Evolutionary conservation across 2,888 invertebrate species (phyloP).

Genomic region (Seladonia tumulorum): DNA sequence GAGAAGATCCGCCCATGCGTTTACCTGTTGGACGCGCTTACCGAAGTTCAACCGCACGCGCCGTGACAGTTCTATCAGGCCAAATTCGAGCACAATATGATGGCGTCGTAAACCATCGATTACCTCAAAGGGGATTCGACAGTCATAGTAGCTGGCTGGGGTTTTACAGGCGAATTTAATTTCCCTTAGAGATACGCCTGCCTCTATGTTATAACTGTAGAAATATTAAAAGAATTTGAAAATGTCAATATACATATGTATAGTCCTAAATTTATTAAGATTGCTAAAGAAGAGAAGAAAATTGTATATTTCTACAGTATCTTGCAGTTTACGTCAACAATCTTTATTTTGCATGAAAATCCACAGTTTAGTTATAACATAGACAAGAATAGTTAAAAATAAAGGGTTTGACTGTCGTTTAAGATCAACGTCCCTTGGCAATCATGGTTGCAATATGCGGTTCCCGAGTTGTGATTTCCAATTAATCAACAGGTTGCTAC

Average conservation of each 20-base stretch:
- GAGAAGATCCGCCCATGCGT: neutral
- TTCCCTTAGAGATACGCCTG: constrained; percentile 14
- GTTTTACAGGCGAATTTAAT: constrained; percentile 36
- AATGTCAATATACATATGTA: too few species aligned
- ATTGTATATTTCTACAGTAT: too few species aligned
- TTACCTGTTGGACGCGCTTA: constrained; percentile 62
- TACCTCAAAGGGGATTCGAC: constrained; percentile 19
- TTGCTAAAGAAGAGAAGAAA: too few species aligned
- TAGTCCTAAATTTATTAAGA: too few species aligned
- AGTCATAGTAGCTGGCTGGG: constrained; percentile 23
- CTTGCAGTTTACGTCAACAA: too few species aligned
- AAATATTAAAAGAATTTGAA: too few species aligned
- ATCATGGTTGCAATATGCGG: neutral
- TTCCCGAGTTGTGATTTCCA: neutral
- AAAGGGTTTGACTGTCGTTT: neutral
- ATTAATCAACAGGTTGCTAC: neutral
- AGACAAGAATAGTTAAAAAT: neutral
- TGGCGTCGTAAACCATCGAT: constrained; percentile 27
- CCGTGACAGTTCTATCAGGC: constrained; percentile 17
- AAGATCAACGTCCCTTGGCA: neutral
- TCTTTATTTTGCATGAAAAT: neutral
- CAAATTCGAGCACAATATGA: constrained; percentile 42
- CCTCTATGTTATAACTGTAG: too few species aligned
- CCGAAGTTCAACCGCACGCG: constrained; percentile 28
- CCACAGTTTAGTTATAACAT: neutral